phyloP scores from a whole-genome alignment of 2,888 invertebrate species.

The Parnassius smintheus region DNA sequence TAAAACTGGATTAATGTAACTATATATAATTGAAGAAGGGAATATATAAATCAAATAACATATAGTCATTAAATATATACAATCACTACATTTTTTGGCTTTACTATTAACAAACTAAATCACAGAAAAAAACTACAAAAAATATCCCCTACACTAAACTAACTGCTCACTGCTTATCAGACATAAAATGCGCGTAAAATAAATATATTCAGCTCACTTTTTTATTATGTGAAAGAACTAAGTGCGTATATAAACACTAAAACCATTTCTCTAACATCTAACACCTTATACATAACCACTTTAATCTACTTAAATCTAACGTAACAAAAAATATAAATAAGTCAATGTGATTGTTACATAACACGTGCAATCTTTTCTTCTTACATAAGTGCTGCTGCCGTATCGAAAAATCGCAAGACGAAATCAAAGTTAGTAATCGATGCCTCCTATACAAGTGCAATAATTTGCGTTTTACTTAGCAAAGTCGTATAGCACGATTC shows the following conservation, averaged over 20 bases:
- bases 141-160: slow-evolving; percentile 23
- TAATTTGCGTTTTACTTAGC: no score
- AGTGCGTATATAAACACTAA: slow-evolving; percentile 21
- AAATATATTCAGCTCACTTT: slow-evolving; percentile 1
- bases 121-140: slow-evolving; percentile 65
- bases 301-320: slow-evolving; percentile 67
- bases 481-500: no score
- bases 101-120: slow-evolving; percentile 68
- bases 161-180: slow-evolving; percentile 2
- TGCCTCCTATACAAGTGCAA: no score
- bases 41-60: slow-evolving; percentile 11
- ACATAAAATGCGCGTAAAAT: slow-evolving; percentile 11
- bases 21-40: not conserved
- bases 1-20: slow-evolving; percentile 11
- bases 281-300: slow-evolving; percentile 53
- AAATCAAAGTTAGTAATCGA: no score
- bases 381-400: slow-evolving; percentile 53
- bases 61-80: slow-evolving; percentile 18
- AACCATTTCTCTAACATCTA: slow-evolving; percentile 37
- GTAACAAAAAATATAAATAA: slow-evolving; percentile 78
- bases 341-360: slow-evolving; percentile 73
- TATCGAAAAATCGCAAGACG: slow-evolving; percentile 2
- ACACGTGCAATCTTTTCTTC: slow-evolving; percentile 73
- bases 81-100: slow-evolving; percentile 69
- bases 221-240: slow-evolving; percentile 12